Conservation (phyloP, 2,888 invertebrate species). For the Lottia scabra region DNA sequence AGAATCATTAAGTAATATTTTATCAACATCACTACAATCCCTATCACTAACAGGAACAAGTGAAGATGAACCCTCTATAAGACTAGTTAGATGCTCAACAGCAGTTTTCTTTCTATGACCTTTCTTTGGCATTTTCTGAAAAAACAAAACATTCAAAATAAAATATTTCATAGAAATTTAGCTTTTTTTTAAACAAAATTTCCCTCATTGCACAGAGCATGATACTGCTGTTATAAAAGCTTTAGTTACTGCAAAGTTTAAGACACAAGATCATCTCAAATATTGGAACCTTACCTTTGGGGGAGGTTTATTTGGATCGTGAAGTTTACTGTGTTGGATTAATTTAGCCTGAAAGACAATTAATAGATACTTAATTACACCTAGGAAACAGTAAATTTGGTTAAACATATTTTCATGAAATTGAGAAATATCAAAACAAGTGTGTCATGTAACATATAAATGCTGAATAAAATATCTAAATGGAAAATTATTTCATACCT, state of each 20-base stretch:
- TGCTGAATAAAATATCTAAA: no score
- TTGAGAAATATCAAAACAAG: not conserved
- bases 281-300: constrained; percentile 27
- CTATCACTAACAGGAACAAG: no score
- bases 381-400: no score
- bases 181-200: no score
- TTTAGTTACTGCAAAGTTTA: no score
- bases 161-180: not conserved
- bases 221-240: no score
- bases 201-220: no score
- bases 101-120: constrained; percentile 13
- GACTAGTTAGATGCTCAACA: not conserved
- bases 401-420: not conserved
- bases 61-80: no score
- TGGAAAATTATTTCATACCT: constrained; percentile 32
- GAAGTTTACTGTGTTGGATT: constrained; percentile 36
- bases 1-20: not conserved
- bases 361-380: no score
- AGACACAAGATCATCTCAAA: no score
- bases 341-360: constrained; percentile 51
- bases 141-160: not conserved
- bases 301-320: constrained; percentile 37
- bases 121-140: constrained; percentile 23
- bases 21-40: no score
- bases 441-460: not conserved